Conservation (phyloP, 2,113 vertebrate species). For the Stictonetta naevosa region DNA sequence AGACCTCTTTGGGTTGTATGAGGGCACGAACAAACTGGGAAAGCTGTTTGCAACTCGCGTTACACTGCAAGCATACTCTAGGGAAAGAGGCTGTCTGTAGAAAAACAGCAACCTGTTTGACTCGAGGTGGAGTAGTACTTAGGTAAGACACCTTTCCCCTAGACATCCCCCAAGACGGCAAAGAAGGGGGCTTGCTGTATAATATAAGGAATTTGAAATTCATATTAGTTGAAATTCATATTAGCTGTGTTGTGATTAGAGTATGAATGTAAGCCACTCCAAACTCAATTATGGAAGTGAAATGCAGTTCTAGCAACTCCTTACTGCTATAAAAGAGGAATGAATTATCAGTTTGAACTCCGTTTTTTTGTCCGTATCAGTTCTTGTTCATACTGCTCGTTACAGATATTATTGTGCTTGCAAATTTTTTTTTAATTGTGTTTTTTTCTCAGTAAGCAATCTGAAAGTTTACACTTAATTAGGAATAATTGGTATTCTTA, state of each 20-base stretch:
- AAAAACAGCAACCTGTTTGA: background rate
- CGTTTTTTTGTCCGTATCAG: background rate
- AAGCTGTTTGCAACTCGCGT: too few relatives aligned
- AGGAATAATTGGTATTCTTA: background rate
- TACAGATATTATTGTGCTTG: background rate
- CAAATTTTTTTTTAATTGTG: background rate
- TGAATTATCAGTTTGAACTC: background rate
- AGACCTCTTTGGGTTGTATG: background rate
- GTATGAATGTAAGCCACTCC: background rate
- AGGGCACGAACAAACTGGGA: background rate
- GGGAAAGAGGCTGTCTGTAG: background rate
- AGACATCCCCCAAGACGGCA: too few relatives aligned
- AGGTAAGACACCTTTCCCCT: too few relatives aligned
- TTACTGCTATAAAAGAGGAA: background rate
- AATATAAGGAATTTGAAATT: background rate
- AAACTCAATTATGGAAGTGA: accelerated
- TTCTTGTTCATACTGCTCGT: background rate
- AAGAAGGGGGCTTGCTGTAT: background rate
- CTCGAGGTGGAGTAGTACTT: background rate
- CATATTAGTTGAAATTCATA: accelerated
- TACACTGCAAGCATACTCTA: background rate
- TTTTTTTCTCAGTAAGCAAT: background rate
- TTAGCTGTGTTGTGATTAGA: background rate
- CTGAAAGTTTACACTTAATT: background rate
- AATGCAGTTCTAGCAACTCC: background rate